A percentile compares a stretch with the other conserved stretches of the same genome.
These are phyloP conservation scores for Paratilapia polleni DNA, from an alignment of 2,113 vertebrate species.

Conservation along the genomic window DNA sequence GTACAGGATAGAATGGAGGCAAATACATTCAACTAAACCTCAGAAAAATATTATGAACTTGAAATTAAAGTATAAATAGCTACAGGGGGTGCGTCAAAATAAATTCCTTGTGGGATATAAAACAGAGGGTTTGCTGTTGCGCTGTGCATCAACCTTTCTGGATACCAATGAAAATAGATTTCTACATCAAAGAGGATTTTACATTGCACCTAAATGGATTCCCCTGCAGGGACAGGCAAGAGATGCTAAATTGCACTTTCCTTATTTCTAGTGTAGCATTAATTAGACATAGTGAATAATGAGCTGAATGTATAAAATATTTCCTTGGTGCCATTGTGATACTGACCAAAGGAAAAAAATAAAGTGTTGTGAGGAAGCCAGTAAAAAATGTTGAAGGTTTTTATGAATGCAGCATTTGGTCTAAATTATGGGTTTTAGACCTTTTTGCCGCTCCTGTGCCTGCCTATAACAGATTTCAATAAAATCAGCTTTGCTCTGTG, in stretches of 20 bases:
- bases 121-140: constrained; percentile 49
- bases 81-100: constrained; percentile 37
- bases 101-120: constrained; percentile 45
- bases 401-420: constrained; percentile 7
- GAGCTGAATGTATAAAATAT: constrained; percentile 66
- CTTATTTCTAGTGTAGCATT: constrained; percentile 59
- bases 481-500: constrained; percentile 60
- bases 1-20: not conserved
- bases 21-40: constrained; percentile 29
- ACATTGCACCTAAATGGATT: constrained; percentile 53
- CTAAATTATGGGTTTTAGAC: not conserved
- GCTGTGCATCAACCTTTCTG: constrained; percentile 39
- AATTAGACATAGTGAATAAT: constrained; percentile 75
- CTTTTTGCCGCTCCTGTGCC: not conserved
- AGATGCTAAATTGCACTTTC: constrained; percentile 66
- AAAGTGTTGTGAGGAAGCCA: not conserved
- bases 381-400: not conserved
- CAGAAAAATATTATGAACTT: constrained; percentile 20
- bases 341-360: constrained; percentile 26
- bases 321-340: constrained; percentile 51
- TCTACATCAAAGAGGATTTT: constrained; percentile 60
- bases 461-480: constrained; percentile 47
- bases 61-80: constrained; percentile 35
- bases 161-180: constrained; percentile 47
- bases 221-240: constrained; percentile 36